These are phyloP conservation scores for Agraylea sexmaculata DNA, from an alignment of 1,140 invertebrate genomes.

Conservation along the genomic window DNA sequence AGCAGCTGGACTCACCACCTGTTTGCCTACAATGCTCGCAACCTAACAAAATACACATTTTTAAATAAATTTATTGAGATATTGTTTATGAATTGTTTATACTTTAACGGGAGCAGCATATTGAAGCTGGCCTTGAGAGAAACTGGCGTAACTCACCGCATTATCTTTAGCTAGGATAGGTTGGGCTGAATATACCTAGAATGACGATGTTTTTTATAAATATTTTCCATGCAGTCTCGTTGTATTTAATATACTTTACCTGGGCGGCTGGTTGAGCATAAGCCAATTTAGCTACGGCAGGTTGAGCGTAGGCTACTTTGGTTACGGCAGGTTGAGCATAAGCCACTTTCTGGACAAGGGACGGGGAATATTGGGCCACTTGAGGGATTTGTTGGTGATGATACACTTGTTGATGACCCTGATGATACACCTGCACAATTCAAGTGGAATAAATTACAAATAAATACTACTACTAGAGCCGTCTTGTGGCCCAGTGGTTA, in stretches of 20 bases:
- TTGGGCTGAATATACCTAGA: constrained; percentile 17
- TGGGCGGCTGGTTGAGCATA: constrained; percentile 14
- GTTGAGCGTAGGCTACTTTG: constrained; percentile 8
- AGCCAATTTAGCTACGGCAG: constrained; percentile 13
- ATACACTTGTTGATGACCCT: no score
- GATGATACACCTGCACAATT: no score
- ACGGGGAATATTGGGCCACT: no score
- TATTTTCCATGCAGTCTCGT: not conserved
- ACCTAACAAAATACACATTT: constrained; percentile 5
- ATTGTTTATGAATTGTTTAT: no score
- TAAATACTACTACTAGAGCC: no score
- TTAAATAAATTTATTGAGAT: not conserved
- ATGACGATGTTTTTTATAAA: not conserved
- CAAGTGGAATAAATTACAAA: no score
- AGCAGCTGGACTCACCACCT: constrained; percentile 12
- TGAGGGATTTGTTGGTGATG: no score
- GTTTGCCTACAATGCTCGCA: constrained; percentile 8
- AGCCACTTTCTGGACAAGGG: no score
- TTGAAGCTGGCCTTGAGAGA: constrained; percentile 14
- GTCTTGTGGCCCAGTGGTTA: no score
- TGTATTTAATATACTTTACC: constrained; percentile 5
- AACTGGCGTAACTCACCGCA: constrained; percentile 16
- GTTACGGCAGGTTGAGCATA: constrained; percentile 7
- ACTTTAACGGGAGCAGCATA: constrained; percentile 9
- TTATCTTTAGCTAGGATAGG: constrained; percentile 11